Percentiles rank a stretch among this genome's conserved stretches.
These are phyloP conservation scores for Tetranychus truncatus DNA, from an alignment of 2,888 invertebrate species.

Conservation along the genomic window DNA sequence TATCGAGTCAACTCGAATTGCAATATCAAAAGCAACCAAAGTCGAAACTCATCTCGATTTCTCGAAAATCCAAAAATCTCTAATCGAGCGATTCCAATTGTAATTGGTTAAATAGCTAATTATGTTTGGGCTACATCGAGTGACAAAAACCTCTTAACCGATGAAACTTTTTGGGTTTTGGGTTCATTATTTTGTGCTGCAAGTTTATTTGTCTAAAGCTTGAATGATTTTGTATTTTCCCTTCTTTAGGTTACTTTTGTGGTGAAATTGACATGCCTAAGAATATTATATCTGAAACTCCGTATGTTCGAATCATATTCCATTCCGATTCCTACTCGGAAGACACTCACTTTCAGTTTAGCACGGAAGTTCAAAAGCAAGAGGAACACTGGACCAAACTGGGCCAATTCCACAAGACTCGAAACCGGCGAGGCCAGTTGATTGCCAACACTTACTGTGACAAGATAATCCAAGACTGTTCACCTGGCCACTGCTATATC, in stretches of 20 bases:
- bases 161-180: too few relatives aligned
- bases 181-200: too few relatives aligned
- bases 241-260: constrained; percentile 54
- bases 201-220: too few relatives aligned
- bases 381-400: constrained; percentile 75
- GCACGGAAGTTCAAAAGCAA: constrained; percentile 71
- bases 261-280: constrained; percentile 83
- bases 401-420: constrained; percentile 80
- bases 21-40: too few relatives aligned
- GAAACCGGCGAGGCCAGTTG: constrained; percentile 68
- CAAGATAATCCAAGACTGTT: constrained; percentile 64
- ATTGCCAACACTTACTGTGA: constrained; percentile 77
- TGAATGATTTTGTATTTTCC: background rate
- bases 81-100: too few relatives aligned
- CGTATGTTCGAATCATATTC: constrained; percentile 73
- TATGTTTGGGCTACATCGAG: too few relatives aligned
- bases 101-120: too few relatives aligned
- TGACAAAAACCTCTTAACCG: too few relatives aligned
- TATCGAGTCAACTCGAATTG: too few relatives aligned
- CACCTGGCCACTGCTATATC: constrained; percentile 75
- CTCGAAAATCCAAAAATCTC: too few relatives aligned
- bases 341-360: constrained; percentile 69
- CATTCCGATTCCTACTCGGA: constrained; percentile 83
- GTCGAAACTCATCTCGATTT: too few relatives aligned
- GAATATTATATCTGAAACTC: constrained; percentile 83